A percentile compares a stretch with the other conserved stretches of the same genome.
Evolutionary conservation across 2,888 invertebrate species (phyloP).

Genomic region (Caprella mutica): DNA sequence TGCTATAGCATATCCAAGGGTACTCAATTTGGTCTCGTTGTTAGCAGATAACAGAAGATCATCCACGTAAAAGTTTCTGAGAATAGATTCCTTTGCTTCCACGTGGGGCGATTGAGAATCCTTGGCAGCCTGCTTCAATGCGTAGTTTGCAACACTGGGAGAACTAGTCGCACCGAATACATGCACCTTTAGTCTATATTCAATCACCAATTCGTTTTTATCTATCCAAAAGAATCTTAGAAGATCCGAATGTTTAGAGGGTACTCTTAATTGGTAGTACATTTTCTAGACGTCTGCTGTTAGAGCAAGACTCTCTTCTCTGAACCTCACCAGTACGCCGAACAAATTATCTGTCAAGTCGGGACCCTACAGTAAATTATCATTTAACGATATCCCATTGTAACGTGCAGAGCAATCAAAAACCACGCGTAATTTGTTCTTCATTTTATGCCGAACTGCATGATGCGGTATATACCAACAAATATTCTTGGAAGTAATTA

Average conservation of each 20-base stretch:
- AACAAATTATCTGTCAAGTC: not conserved
- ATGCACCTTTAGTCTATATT: not conserved
- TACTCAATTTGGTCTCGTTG: not conserved
- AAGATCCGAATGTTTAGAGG: not conserved
- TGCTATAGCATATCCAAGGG: not conserved
- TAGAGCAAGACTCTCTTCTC: not conserved
- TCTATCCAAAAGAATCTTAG: slow-evolving; percentile 7
- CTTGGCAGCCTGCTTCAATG: not conserved
- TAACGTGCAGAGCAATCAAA: slow-evolving; percentile 2
- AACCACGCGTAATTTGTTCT: slow-evolving; percentile 6
- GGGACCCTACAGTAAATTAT: not conserved
- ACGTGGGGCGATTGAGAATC: not conserved
- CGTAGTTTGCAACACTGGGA: slow-evolving; percentile 1
- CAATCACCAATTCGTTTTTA: not conserved
- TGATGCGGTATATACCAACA: slow-evolving; percentile 6
- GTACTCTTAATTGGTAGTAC: slow-evolving; percentile 6
- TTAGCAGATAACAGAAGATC: slow-evolving; percentile 3
- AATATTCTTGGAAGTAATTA: not conserved
- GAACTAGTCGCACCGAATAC: not conserved
- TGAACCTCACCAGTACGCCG: no score
- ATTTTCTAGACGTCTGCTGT: slow-evolving; percentile 7
- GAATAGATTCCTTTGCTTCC: not conserved
- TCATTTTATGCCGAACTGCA: slow-evolving; percentile 1
- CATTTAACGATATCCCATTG: not conserved
- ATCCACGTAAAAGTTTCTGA: slow-evolving; percentile 9